phyloP scores from a whole-genome alignment of 2,797 vertebrate species.

The Oreochromis mossambicus region DNA sequence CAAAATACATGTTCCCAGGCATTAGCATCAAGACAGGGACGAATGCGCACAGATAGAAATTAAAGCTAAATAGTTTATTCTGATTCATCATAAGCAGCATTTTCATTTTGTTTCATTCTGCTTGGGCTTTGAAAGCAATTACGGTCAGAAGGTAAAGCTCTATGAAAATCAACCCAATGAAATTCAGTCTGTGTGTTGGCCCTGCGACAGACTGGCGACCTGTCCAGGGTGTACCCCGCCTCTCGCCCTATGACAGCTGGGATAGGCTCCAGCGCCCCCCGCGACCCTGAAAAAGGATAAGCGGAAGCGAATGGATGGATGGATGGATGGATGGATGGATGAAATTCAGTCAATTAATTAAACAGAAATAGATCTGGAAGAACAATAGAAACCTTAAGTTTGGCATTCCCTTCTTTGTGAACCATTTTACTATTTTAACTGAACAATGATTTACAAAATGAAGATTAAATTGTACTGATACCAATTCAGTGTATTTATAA shows the following conservation, averaged over 20 bases:
- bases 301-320: too few relatives aligned
- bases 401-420: not conserved
- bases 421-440: not conserved
- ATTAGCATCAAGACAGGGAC: not conserved
- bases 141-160: not conserved
- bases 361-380: not conserved
- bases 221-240: too few relatives aligned
- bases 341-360: not conserved
- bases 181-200: not conserved
- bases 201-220: too few relatives aligned
- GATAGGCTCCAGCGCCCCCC: too few relatives aligned
- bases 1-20: not conserved
- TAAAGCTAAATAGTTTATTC: rapidly evolving
- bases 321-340: too few relatives aligned
- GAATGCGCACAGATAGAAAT: not conserved
- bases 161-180: not conserved
- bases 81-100: rapidly evolving
- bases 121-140: not conserved
- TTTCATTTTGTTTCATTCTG: not conserved
- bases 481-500: not conserved
- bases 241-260: too few relatives aligned
- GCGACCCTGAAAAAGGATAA: too few relatives aligned
- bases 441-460: not conserved
- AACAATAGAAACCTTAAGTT: not conserved
- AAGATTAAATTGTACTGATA: not conserved